Conservation (phyloP, 2,888 invertebrate genomes). For the Leucophora obtusa region DNA sequence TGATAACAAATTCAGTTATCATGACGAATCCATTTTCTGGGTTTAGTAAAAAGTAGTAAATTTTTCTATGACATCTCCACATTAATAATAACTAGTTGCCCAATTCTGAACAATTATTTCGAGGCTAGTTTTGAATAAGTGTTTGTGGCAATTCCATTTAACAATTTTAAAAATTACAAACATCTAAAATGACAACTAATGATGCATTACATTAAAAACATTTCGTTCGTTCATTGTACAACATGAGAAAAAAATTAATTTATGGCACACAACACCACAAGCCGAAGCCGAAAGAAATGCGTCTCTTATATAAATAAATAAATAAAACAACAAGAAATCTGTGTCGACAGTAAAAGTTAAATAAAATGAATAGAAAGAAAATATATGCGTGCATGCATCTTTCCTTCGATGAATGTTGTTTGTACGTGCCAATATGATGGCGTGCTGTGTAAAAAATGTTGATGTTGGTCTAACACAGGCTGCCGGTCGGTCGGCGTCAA, state of each 20-base stretch:
- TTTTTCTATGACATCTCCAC: too few relatives aligned
- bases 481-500: neutral
- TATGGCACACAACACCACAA: neutral
- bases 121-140: too few relatives aligned
- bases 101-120: too few relatives aligned
- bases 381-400: slow-evolving; percentile 1
- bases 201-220: slow-evolving; percentile 4
- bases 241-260: neutral
- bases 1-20: too few relatives aligned
- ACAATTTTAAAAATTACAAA: neutral
- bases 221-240: neutral
- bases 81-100: too few relatives aligned
- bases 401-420: neutral
- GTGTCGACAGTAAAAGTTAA: neutral
- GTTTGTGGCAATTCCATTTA: neutral
- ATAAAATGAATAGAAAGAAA: neutral
- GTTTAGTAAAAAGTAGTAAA: too few relatives aligned
- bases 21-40: too few relatives aligned
- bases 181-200: neutral
- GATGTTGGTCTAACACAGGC: neutral
- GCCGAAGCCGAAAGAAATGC: neutral
- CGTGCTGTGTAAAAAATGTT: slow-evolving; percentile 4
- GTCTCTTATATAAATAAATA: neutral
- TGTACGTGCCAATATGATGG: neutral
- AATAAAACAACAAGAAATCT: slow-evolving; percentile 1